Conservation (phyloP, 2,113 vertebrate genomes). For the Trachemys scripta region DNA sequence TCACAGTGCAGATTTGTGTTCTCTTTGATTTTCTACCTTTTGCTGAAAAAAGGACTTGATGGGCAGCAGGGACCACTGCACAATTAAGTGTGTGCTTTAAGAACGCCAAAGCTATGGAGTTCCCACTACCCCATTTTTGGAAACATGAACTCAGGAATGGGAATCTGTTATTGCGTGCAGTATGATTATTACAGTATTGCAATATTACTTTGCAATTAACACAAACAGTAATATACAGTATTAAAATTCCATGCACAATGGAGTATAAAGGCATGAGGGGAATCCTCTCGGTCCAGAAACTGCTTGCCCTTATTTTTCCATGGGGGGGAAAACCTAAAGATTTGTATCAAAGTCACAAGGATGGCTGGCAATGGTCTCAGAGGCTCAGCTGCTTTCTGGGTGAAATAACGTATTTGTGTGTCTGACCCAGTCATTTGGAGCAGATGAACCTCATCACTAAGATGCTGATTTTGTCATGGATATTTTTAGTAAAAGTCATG, state of each 20-base stretch:
- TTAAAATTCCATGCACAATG: not conserved
- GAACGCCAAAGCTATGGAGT: not conserved
- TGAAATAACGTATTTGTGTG: not conserved
- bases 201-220: too few species aligned
- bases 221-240: not conserved
- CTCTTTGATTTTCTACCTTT: not conserved
- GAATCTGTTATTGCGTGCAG: not conserved
- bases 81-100: not conserved
- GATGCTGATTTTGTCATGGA: too few species aligned
- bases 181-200: not conserved
- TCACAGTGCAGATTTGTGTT: not conserved
- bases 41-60: not conserved
- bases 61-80: not conserved
- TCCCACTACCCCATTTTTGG: not conserved
- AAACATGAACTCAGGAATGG: not conserved
- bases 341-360: not conserved
- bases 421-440: not conserved
- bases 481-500: too few species aligned
- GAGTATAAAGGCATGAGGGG: not conserved
- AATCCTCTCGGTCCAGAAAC: not conserved
- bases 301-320: not conserved
- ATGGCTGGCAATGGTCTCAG: not conserved
- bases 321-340: not conserved
- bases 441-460: not conserved
- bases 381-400: not conserved